phyloP scores from a whole-genome alignment of 1,140 invertebrate species.

The Magallana ariakensis region DNA sequence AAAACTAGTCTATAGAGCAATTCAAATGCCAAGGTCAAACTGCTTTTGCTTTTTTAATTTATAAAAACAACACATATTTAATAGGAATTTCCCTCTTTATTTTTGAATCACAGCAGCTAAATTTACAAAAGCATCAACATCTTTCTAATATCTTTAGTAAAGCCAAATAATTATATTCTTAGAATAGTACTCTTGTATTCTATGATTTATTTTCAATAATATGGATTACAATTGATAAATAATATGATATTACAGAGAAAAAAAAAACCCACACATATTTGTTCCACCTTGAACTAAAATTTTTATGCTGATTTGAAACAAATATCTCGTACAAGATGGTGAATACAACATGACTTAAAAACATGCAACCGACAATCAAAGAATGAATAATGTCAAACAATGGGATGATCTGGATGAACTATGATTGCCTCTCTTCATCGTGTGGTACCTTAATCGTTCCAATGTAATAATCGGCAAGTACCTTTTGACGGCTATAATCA shows the following conservation, averaged over 20 bases:
- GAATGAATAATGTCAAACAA: neutral
- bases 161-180: slow-evolving; percentile 14
- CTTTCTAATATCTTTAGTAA: neutral
- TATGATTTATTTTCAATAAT: slow-evolving; percentile 6
- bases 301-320: neutral
- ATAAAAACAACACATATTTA: too few species aligned
- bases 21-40: too few species aligned
- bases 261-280: slow-evolving; percentile 18
- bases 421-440: neutral
- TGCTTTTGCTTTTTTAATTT: too few species aligned
- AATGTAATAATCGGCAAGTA: too few species aligned
- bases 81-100: neutral
- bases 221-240: slow-evolving; percentile 12
- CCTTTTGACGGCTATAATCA: too few species aligned
- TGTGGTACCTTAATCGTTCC: too few species aligned
- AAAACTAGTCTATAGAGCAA: too few species aligned
- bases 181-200: neutral
- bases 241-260: neutral
- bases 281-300: neutral
- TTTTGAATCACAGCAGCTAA: slow-evolving; percentile 38
- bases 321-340: neutral
- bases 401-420: neutral
- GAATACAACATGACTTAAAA: slow-evolving; percentile 33
- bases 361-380: slow-evolving; percentile 16
- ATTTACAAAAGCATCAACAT: slow-evolving; percentile 38